Base-by-base conservation (phyloP, 1,140 invertebrate genomes). In the Hesperophylax magnus region DNA sequence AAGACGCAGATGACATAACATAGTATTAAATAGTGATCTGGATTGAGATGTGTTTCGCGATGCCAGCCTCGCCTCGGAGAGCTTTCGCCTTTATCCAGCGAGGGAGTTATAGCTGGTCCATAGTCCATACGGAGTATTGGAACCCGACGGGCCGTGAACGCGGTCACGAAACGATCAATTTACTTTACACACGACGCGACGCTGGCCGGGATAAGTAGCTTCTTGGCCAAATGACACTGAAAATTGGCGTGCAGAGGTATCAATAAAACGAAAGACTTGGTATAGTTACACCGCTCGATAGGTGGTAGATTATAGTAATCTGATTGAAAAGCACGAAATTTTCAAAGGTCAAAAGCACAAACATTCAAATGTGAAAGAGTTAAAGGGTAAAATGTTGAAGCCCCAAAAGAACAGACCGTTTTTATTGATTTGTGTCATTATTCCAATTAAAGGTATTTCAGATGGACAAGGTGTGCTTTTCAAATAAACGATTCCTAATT, bases 91-190 rank as follows among this genome's bases (percentile, higher is more conserved):
- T 54, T 14, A n/a, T 15, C 53, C 17, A 14, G 15, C 39, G 34
- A 47, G 24, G 7, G 63, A 67, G 63, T 8, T 67, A 15, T 67
- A 15, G 24, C 34, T 67, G 0, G 61, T 24, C 61, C 27, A 8
- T 39, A 67, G 61, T 24, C 61, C 27, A 8, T 39, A 67, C 34
- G 63, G 63, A 67, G 17, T 67, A 67, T 67, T 67, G 63, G 63
- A 67, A 67, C 22, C n/a, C 20, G 22, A 67, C 63, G 11, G 22
- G 15, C 24, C 63, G 24, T 67, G 63, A 39, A 67, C 34, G 63
- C 24, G 63, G n/a, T 61, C 58, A 61, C 58, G 58, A 67, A 39
- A 67, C 11, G 63, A 67, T 31, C 24, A 31, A 67, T 27, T 65
- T 65, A 31, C 15, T 24, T 31, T 24, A 24, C 27, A n/a, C 56